Evolutionary conservation across 1,140 invertebrate genomes (phyloP).

Genomic region (Psix sp.): DNA sequence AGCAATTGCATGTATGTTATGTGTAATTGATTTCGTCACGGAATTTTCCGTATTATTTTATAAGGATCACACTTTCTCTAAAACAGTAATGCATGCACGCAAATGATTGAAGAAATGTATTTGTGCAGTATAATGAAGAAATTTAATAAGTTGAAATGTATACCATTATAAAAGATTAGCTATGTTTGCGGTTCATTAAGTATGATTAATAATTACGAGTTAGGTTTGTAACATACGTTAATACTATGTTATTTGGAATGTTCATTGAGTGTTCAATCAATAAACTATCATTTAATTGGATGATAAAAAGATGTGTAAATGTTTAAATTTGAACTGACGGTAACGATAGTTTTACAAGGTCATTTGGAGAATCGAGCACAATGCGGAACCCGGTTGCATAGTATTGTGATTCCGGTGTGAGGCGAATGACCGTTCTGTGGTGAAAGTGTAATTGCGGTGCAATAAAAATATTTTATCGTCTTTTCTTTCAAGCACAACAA

Average conservation of each 20-base stretch:
- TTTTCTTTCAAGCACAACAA: conserved; percentile 54
- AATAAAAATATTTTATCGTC: conserved; percentile 73
- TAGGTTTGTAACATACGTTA: no score
- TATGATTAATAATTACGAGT: no score
- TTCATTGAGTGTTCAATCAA: no score
- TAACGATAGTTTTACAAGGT: conserved; percentile 34
- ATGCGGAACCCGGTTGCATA: conserved; percentile 33
- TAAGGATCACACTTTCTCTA: conserved; percentile 40
- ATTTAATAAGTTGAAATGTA: conserved; percentile 23
- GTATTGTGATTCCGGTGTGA: conserved; percentile 52
- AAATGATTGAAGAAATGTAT: conserved; percentile 21
- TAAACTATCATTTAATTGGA: no score
- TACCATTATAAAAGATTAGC: conserved; percentile 18
- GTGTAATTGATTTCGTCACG: conserved; percentile 31
- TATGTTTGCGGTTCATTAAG: conserved; percentile 12
- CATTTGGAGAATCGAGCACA: conserved; percentile 24
- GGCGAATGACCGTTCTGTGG: conserved; percentile 68
- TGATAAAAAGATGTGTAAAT: no score
- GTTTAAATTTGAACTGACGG: background rate
- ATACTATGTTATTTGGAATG: no score
- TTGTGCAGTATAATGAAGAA: conserved; percentile 33
- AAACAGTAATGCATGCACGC: background rate
- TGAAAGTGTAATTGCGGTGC: conserved; percentile 73
- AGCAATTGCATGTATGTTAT: no score
- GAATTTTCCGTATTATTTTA: conserved; percentile 38